Conservation (phyloP, 2,113 vertebrate genomes). For the Grantiella picta region DNA sequence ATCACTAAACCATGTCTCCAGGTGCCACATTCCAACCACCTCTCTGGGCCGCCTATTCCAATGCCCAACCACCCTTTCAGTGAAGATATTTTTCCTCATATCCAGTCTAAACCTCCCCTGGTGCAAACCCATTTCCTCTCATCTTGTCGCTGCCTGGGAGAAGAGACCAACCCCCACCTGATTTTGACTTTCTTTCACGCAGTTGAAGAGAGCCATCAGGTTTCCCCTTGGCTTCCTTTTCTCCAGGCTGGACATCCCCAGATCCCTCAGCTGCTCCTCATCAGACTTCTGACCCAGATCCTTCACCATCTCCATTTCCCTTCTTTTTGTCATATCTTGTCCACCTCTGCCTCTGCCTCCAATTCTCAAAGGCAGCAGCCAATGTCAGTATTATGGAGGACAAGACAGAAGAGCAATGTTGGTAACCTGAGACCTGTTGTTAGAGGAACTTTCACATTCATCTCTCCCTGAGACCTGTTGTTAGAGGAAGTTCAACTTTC, state of each 20-base stretch:
- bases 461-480: neutral
- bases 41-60: neutral
- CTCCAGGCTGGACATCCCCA: neutral
- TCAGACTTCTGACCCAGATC: neutral
- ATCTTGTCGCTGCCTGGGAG: neutral
- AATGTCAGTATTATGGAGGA: fast-evolving
- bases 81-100: neutral
- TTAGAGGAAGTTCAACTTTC: neutral
- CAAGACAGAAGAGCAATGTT: neutral
- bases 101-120: neutral
- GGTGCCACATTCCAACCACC: neutral
- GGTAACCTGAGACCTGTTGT: neutral
- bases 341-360: neutral
- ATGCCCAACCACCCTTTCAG: neutral
- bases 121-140: neutral
- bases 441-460: neutral
- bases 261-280: neutral
- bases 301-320: too few species aligned
- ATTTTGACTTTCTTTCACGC: neutral
- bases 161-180: neutral
- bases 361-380: neutral
- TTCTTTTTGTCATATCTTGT: neutral
- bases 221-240: neutral
- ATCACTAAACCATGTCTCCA: neutral
- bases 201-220: neutral